Evolutionary conservation across 37 sponge, comb jelly and placozoan species (phyloP).

Genomic region (Ianthella basta): DNA sequence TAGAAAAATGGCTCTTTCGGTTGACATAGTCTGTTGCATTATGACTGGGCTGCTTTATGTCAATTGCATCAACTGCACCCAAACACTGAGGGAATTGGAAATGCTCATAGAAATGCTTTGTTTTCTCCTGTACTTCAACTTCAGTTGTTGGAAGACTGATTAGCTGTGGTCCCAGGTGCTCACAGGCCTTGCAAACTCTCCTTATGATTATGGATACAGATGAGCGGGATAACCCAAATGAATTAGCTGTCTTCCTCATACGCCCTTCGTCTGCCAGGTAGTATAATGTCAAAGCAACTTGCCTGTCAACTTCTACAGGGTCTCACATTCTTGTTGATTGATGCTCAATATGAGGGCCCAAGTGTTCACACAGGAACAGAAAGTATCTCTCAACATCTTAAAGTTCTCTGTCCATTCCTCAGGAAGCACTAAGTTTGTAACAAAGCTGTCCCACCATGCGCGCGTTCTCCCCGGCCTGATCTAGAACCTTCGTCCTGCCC

Average conservation of each 20-base stretch:
- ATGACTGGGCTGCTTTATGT: slow-evolving; percentile 20
- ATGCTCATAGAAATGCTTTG: neutral
- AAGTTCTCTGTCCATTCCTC: slow-evolving; percentile 14
- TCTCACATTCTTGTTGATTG: slow-evolving; percentile 1
- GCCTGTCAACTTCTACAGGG: neutral
- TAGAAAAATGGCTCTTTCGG: slow-evolving; percentile 3
- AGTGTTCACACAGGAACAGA: neutral
- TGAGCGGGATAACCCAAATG: slow-evolving; percentile 13
- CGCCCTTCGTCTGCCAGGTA: slow-evolving; percentile 8
- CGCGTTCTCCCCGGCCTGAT: slow-evolving; percentile 1
- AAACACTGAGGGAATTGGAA: slow-evolving; percentile 22
- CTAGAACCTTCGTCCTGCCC: neutral
- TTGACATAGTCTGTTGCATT: slow-evolving; percentile 24
- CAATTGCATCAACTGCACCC: slow-evolving; percentile 15
- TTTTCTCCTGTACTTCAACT: slow-evolving; percentile 17
- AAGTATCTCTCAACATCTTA: neutral
- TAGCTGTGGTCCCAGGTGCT: slow-evolving; percentile 12
- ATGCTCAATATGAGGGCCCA: neutral
- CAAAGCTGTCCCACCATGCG: slow-evolving; percentile 11
- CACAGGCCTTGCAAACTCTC: slow-evolving; percentile 10
- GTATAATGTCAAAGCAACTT: neutral
- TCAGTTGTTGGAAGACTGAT: slow-evolving; percentile 19
- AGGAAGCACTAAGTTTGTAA: neutral
- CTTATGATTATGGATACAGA: slow-evolving; percentile 13
- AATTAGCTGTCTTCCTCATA: slow-evolving; percentile 12